Evolutionary conservation across 53 echinoderm and acorn worm genomes (phyloP), one percentile per base, ranked within the genome.

Genomic region (Astropecten irregularis): DNA sequence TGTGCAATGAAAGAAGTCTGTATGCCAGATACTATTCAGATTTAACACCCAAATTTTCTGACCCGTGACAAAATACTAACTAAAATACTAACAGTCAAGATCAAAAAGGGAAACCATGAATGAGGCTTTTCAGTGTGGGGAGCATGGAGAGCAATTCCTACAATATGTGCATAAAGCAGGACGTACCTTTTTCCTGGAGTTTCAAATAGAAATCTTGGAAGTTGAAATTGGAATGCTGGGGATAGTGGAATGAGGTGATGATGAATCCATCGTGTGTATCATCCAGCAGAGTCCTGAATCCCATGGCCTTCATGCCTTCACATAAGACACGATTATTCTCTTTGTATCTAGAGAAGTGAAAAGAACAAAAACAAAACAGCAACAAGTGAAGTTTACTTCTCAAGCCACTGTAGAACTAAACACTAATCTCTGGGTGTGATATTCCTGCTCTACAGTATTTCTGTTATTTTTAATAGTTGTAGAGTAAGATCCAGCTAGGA

Each of bases 241-340:
- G 97, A 40, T 66, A 94, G 64, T 89, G 51, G 71, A 87, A 93
- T 15, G 91, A 82, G 44, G 94, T 91, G 18, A 96, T 94, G 83
- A 96, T 90, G 82, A 72, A 91, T 1, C 93, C 92, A 3, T 85
- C 65, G 49, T 89, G 85, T 7, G 69, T 82, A 16, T 67, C 64
- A 29, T 84, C 82, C 28, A 96, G 60, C 19, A 84, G 54, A 33
- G 85, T 76, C 64, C 72, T 87, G 76, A 96, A 96, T 2, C 94
- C 94, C 39, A 91, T 49, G 10, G 69, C 42, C 40, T 46, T 84
- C 97, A 96, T 92, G 16, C 92, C 97, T 40, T 89, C 86, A 9
- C 66, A 52, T 1, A 96, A 25, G 8, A 96, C 46, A 18, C 49
- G 60, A 29, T 79, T 81, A 54, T 92, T 94, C 73, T 91, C 87